Base-by-base conservation (phyloP, 2,113 vertebrate genomes). In the Hoplias malabaricus region DNA sequence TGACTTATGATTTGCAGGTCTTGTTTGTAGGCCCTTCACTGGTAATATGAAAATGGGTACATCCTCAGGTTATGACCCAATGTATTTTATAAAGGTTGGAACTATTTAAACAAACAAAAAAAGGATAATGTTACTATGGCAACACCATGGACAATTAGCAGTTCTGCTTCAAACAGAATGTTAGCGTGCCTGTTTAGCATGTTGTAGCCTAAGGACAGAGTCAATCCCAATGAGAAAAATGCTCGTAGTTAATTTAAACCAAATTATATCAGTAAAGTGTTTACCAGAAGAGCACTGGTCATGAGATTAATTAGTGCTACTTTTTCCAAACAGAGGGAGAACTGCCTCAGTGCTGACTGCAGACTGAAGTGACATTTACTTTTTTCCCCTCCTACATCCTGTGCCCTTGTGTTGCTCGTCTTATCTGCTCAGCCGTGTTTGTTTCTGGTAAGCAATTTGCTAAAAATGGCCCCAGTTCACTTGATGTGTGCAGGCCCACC, bases 361-460 rank as follows among this genome's bases (percentile, higher is more conserved):
- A 65, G 63, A 13, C 57, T 38, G 19, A 3, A 46, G n/a, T 56
- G n/a, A n/a, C n/a, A n/a, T n/a, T n/a, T n/a, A n/a, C 46, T 19
- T 16, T 54, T 31, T 19, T 19, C 46, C 14, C 29, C n/a, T 27
- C 33, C 31, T 50, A 14, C 59, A 21, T 75, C 40, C 68, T 76
- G 68, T 29, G 50, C 12, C 69, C 68, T 81, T 81, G 54, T 65
- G 11, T 13, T 75, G 59, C 29, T 50, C 8, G 57, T 75, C 73
- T 75, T 75, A 75, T 75, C 73, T 81, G 31, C 66, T 8, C 6
- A 40, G 56, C 42, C 16, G 21, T 57, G 80, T 67, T 81, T 77
- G 73, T 77, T 81, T 75, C 68, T 67, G 21, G 54, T 71, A 71
- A 71, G 76, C 67, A 62, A 4, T 78, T 78, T 71, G 68, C 67